A percentile compares a stretch with the other conserved stretches of the same genome.
phyloP scores from a whole-genome alignment of 2,113 vertebrate species.

The Nanorana parkeri region DNA sequence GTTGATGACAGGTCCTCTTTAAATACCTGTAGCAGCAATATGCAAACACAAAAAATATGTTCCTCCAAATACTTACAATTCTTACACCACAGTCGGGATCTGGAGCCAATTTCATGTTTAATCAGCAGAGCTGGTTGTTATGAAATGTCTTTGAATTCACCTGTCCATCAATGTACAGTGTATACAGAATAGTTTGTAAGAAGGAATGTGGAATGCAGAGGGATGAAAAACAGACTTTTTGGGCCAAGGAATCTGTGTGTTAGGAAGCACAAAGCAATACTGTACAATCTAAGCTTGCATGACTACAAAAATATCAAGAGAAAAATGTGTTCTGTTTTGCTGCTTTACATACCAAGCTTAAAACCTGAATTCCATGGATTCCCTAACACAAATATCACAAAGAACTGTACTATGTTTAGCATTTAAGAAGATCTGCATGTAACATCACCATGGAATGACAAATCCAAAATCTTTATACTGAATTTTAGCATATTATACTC shows the following conservation, averaged over 20 bases:
- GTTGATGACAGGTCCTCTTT: no score
- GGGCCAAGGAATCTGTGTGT: slow-evolving; percentile 22
- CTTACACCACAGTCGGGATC: neutral
- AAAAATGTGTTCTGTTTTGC: slow-evolving; percentile 3
- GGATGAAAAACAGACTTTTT: slow-evolving; percentile 38
- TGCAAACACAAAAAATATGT: neutral
- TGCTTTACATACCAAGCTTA: neutral
- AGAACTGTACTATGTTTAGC: neutral
- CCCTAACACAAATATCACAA: neutral
- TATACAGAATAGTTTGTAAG: neutral
- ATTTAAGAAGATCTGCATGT: neutral
- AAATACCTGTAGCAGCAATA: no score
- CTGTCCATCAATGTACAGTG: slow-evolving; percentile 33
- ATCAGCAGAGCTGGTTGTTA: slow-evolving; percentile 7
- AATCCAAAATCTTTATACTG: neutral
- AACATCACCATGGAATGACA: neutral
- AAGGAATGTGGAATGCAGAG: slow-evolving; percentile 5
- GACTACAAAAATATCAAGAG: neutral
- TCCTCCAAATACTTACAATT: neutral
- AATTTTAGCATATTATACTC: no score
- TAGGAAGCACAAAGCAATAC: slow-evolving; percentile 7
- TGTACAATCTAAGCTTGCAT: slow-evolving; percentile 20
- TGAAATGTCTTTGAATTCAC: slow-evolving; percentile 29
- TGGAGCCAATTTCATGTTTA: slow-evolving; percentile 12
- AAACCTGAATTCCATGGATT: slow-evolving; percentile 1